Evolutionary conservation across 2,888 invertebrate genomes (phyloP), one percentile per base, ranked within the genome.

Genomic region (Caenorhabditis sp.): DNA sequence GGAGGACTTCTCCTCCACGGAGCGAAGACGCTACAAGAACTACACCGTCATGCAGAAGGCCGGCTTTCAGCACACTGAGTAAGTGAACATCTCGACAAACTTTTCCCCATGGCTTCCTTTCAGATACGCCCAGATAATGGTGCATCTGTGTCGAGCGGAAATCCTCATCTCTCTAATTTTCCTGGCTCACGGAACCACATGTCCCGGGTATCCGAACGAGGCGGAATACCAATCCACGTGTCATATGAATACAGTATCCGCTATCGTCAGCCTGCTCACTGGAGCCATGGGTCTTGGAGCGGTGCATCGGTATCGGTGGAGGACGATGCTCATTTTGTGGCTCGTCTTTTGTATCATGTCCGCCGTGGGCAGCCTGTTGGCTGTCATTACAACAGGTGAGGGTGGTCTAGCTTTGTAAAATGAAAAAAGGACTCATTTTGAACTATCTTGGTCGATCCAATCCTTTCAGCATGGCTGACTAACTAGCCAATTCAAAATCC

Each of bases 11-110:
- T 82, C 85, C 31, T 82, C 87, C 26, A 75, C 84, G 4, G 87
- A 86, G 35, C 72, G 88, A 58, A 82, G 90, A 51, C 77, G 89
- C 31, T 91, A 91, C 83, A 89, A 91, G 63, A 88, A 90, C 19
- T 91, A 90, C 74, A 91, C 90, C 2, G 90, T 91, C 2, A 91
- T 91, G 89, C 90, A 91, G 75, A 79, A 89, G 16, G 85, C 88
- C 12, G 91, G 91, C 51, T 90, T 91, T 68, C 91, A 91, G 66
- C 91, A 91, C 63, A 91, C 91, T 22, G 91, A 91, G 90, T 90
- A 24, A 61, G 87, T 79, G 31, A 8, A 35, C 31, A 35, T 35
- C 31, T 35, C 5, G 31, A 35, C 31, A 35, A 35, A 35, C 31
- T 35, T 35, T 31, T 31, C 31, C 31, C 4, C 4, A 31, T 31